Conservation (phyloP, 2,113 vertebrate genomes). For the Istiophorus platypterus region DNA sequence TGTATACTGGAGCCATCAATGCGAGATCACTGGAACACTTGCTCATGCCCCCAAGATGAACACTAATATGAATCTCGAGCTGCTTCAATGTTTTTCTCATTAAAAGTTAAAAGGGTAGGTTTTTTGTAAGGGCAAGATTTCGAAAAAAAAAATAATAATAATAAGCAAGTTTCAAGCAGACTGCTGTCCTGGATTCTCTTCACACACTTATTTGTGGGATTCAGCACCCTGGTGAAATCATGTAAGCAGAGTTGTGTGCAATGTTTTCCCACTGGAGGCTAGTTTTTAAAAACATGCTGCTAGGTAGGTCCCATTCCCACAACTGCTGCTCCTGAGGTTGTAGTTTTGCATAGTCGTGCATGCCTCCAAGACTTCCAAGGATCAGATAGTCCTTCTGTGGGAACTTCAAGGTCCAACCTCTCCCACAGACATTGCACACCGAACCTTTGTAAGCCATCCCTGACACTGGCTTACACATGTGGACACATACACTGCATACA, state of each 20-base stretch:
- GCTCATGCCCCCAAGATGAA: slow-evolving; percentile 43
- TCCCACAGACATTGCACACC: slow-evolving; percentile 59
- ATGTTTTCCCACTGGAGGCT: slow-evolving; percentile 29
- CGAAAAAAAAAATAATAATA: too few relatives aligned
- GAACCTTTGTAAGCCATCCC: slow-evolving; percentile 18
- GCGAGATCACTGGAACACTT: slow-evolving; percentile 32
- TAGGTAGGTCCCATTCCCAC: slow-evolving; percentile 48
- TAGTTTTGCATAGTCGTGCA: slow-evolving; percentile 19
- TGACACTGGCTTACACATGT: slow-evolving; percentile 28
- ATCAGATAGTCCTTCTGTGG: slow-evolving; percentile 55
- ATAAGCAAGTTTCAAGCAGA: slow-evolving; percentile 25
- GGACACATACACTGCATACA: background rate
- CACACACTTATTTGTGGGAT: slow-evolving; percentile 27
- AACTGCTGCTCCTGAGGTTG: slow-evolving; percentile 45
- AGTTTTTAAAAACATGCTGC: slow-evolving; percentile 31
- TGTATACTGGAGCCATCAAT: slow-evolving; percentile 14
- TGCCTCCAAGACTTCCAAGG: slow-evolving; percentile 38
- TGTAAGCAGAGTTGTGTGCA: background rate
- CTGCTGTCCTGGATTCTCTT: slow-evolving; percentile 15
- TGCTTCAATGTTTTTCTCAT: slow-evolving; percentile 51
- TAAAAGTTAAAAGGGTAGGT: slow-evolving; percentile 39
- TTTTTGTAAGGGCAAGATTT: slow-evolving; percentile 15
- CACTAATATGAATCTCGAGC: slow-evolving; percentile 32
- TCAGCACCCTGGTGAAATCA: slow-evolving; percentile 38
- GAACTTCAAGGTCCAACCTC: slow-evolving; percentile 66